A percentile compares a stretch with the other conserved stretches of the same genome.
These are phyloP conservation scores for Toxostoma redivivum DNA, from an alignment of 2,113 vertebrate genomes.

Conservation along the genomic window DNA sequence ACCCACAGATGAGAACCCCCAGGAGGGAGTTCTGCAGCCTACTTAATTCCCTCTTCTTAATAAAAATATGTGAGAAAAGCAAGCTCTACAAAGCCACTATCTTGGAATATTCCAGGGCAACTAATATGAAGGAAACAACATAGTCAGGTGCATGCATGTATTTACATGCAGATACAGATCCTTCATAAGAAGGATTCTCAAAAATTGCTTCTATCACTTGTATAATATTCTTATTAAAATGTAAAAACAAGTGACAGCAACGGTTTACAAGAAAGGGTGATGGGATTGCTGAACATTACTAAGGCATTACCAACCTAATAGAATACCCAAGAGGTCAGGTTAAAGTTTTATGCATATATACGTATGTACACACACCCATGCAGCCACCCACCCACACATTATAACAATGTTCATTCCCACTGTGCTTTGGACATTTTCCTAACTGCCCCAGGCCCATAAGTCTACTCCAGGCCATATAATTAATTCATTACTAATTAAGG, in stretches of 20 bases:
- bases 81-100: neutral
- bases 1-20: neutral
- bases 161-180: neutral
- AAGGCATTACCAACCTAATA: neutral
- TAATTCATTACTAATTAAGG: neutral
- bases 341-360: neutral
- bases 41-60: neutral
- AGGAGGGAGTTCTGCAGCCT: neutral
- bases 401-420: neutral
- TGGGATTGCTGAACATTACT: neutral
- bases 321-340: neutral
- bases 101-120: neutral
- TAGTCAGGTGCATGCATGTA: neutral
- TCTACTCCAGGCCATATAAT: neutral
- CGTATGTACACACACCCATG: accelerated
- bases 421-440: no score
- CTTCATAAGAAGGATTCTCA: neutral
- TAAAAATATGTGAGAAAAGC: neutral
- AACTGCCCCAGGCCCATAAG: neutral
- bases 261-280: neutral
- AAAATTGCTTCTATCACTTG: neutral
- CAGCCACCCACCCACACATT: neutral
- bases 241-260: accelerated
- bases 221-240: neutral
- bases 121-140: neutral